These are phyloP conservation scores for Portunus trituberculatus DNA, from an alignment of 1,140 invertebrate species.

Conservation along the genomic window DNA sequence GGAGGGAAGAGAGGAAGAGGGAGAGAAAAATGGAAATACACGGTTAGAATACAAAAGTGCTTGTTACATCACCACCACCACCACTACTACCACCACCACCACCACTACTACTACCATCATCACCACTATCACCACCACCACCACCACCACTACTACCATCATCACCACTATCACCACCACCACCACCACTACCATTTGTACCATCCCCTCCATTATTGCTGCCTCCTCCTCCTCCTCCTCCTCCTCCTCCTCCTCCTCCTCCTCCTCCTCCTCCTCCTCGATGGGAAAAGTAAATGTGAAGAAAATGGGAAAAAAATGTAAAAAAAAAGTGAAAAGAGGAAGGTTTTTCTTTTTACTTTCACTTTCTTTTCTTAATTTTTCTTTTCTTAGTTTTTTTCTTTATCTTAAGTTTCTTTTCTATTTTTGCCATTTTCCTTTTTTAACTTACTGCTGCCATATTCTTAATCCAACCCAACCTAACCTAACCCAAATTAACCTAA, in stretches of 20 bases:
- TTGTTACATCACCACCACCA: too few species aligned
- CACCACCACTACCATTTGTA: not conserved
- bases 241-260: constrained; percentile 14
- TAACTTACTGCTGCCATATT: too few species aligned
- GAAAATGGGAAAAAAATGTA: not conserved
- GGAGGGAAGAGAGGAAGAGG: not conserved
- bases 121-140: not conserved
- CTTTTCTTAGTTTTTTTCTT: too few species aligned
- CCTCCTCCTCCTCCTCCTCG: not conserved
- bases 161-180: too few species aligned
- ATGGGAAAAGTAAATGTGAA: not conserved
- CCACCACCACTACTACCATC: not conserved
- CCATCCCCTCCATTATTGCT: not conserved
- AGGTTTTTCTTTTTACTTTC: not conserved
- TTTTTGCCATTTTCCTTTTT: not conserved
- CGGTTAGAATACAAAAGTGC: not conserved
- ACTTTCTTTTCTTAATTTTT: too few species aligned
- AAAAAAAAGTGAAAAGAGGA: not conserved
- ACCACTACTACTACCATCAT: too few species aligned
- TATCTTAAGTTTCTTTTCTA: too few species aligned
- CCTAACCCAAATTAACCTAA: not conserved
- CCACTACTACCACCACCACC: too few species aligned
- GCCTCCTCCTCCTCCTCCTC: not conserved
- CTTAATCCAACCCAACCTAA: too few species aligned
- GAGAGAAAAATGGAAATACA: not conserved